These are phyloP conservation scores for Glyphotaelius pellucidus DNA, from an alignment of 2,888 invertebrate genomes.

Conservation along the genomic window DNA sequence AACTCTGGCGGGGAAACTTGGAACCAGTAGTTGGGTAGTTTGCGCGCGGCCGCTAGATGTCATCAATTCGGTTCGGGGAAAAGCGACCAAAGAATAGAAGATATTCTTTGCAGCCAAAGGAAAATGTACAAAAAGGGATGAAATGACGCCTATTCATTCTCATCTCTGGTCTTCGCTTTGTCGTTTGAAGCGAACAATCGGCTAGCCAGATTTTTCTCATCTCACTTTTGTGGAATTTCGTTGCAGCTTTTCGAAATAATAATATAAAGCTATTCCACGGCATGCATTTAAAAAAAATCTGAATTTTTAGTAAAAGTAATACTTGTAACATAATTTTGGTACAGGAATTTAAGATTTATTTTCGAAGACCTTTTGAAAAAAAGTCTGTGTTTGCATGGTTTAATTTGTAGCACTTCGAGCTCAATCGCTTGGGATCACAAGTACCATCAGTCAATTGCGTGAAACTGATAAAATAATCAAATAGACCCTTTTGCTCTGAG, in stretches of 20 bases:
- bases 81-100: background rate
- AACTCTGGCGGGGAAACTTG: background rate
- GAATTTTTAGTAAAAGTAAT: background rate
- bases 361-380: too few species aligned
- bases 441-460: too few species aligned
- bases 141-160: conserved; percentile 9
- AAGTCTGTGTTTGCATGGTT: too few species aligned
- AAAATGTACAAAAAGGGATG: background rate
- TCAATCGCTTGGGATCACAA: too few species aligned
- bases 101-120: background rate
- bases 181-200: background rate
- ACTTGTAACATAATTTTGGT: too few species aligned
- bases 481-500: too few species aligned
- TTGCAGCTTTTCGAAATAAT: background rate
- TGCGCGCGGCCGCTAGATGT: conserved; percentile 11
- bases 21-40: background rate
- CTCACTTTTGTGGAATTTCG: background rate
- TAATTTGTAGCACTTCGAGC: too few species aligned
- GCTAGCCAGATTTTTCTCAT: background rate
- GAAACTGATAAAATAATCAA: too few species aligned
- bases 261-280: background rate
- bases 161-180: background rate
- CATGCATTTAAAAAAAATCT: background rate
- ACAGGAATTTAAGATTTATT: too few species aligned
- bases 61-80: conserved; percentile 9